phyloP scores from a whole-genome alignment of 2,888 invertebrate species.

The Ischnura elegans region DNA sequence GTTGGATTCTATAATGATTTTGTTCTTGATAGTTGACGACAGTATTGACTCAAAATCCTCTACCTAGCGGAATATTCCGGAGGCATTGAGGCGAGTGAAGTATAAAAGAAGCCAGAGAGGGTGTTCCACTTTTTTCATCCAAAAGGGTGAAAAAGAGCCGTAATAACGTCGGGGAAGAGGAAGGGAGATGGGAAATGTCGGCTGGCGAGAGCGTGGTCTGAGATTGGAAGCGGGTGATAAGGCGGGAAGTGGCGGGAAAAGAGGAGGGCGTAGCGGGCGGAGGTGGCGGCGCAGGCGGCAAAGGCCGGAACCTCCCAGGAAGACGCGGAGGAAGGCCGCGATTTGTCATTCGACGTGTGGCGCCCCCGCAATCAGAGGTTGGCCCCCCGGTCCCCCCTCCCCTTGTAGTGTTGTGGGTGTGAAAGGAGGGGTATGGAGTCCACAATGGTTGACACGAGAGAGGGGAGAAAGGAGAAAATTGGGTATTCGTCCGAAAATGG shows the following conservation, averaged over 20 bases:
- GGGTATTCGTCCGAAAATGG: not conserved
- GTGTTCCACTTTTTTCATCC: too few species aligned
- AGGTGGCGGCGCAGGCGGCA: constrained; percentile 34
- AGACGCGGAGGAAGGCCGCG: constrained; percentile 62
- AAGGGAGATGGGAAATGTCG: not conserved
- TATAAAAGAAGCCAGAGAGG: too few species aligned
- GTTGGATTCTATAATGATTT: too few species aligned
- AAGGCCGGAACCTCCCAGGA: constrained; percentile 64
- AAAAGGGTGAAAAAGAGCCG: too few species aligned
- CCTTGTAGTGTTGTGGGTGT: not conserved
- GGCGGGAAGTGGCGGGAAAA: not conserved
- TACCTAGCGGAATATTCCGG: too few species aligned
- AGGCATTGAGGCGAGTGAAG: too few species aligned
- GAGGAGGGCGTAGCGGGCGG: too few species aligned
- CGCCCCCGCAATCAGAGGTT: not conserved
- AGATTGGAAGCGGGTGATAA: not conserved
- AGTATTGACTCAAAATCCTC: too few species aligned
- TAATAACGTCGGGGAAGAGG: not conserved
- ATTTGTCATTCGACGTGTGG: constrained; percentile 61
- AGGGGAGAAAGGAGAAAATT: not conserved
- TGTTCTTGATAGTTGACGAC: too few species aligned
- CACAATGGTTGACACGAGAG: not conserved
- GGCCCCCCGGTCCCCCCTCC: too few species aligned
- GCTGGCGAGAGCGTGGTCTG: not conserved
- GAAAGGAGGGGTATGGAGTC: not conserved